Evolutionary conservation across 2,888 invertebrate species (phyloP), one percentile per base, ranked within the genome.

Genomic region (Stenoptilia bipunctidactyla): DNA sequence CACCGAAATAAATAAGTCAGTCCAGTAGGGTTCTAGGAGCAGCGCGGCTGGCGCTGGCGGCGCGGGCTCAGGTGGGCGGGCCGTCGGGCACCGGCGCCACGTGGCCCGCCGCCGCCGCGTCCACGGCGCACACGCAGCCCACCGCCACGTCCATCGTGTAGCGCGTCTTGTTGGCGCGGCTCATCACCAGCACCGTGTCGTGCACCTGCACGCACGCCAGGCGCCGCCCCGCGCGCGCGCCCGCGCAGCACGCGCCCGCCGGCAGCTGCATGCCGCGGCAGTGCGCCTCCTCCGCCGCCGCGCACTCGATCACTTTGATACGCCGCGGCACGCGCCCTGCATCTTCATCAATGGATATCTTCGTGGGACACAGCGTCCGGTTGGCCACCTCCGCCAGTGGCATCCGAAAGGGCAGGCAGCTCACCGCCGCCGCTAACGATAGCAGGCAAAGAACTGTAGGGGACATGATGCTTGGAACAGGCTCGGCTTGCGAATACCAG

Each of bases 141-240:
- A 30, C 36, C 36, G 13, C n/a, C 15, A 35, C 15, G 5, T 12
- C 13, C 15, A 40, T 15, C 27, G 20, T 13, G 34, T 34, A 15
- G 33, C 36, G 38, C 38, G 36, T 34, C 15, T 35, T 14, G 15
- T 34, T 8, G 25, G 9, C 13, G 13, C 37, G 40, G 3, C 4
- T 5, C 36, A n/a, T 53, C 54, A 82, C 82, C 42, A 68, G 62
- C 63, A 77, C 77, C 45, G 55, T 58, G 66, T 82, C 82, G 44
- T 51, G 61, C 45, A 82, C 66, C 63, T 79, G 71, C 40, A 72
- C 73, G 63, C 82, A 82, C 56, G 69, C 59, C 56, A 70, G 66
- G 40, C 51, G 45, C 62, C 64, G 69, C 40, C 46, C 43, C 53
- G 58, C 52, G 56, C 67, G 69, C 45, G 56, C 56, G 52, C 66